These are phyloP conservation scores for Proctacanthus coquilletti DNA, from an alignment of 1,140 invertebrate species.

Conservation along the genomic window DNA sequence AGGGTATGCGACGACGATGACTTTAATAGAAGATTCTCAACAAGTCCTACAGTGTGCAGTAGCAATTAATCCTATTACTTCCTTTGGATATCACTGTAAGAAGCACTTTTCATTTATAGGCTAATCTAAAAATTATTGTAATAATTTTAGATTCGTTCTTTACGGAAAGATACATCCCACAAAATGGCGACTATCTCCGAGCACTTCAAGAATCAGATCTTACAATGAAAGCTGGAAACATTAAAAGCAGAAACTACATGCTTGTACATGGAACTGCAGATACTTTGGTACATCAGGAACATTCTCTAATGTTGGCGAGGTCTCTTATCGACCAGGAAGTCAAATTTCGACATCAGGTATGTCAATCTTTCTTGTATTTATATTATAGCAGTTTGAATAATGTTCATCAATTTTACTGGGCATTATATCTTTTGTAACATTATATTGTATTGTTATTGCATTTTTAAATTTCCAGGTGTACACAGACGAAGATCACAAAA, in stretches of 20 bases:
- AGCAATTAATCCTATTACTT: constrained; percentile 64
- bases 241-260: constrained; percentile 40
- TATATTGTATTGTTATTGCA: too few species aligned
- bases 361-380: too few species aligned
- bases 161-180: constrained; percentile 65
- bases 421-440: too few species aligned
- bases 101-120: constrained; percentile 7
- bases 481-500: constrained; percentile 63
- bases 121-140: neutral
- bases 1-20: constrained; percentile 52
- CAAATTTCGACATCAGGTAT: constrained; percentile 63
- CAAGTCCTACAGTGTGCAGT: constrained; percentile 64
- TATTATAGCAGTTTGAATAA: too few species aligned
- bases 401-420: too few species aligned
- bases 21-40: constrained; percentile 51
- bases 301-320: constrained; percentile 64
- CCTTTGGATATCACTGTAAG: constrained; percentile 66
- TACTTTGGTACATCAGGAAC: constrained; percentile 66
- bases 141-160: constrained; percentile 64
- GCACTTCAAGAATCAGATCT: constrained; percentile 60
- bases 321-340: constrained; percentile 55
- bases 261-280: constrained; percentile 69
- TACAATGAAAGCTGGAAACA: constrained; percentile 48
- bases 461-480: constrained; percentile 54
- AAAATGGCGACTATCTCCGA: constrained; percentile 45